Base-by-base conservation (phyloP, 2,113 vertebrate genomes). In the Conger conger region DNA sequence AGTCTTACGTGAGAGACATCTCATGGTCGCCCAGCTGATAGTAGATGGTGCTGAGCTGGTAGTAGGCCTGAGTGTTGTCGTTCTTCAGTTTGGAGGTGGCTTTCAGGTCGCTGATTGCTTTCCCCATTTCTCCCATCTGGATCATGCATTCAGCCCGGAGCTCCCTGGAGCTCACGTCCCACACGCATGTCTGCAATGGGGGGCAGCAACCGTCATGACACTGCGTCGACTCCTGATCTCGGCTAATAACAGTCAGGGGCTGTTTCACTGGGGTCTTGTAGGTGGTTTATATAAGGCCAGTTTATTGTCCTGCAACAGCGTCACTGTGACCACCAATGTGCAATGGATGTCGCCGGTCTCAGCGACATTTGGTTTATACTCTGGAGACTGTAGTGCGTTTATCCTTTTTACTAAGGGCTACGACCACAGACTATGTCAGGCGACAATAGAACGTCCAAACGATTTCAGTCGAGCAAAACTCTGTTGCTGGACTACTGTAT, bases 51-150 rank as follows among this genome's bases (percentile, higher is more conserved):
- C 97, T 99, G 93, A 99, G 97, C 92, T 96, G 97, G 94, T 97
- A 98, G 92, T 97, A 99, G 30, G 97, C 98, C 92, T 96, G 95
- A 0, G 98, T 99, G 84, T 99, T 99, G 93, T 98, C 98, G n/a
- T 86, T 98, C 93, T 96, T 98, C 89, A 99, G 90, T 91, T 99
- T 99, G 81, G 98, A 97, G 53, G 97, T 91, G 79, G 97, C 97
- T 95, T 98, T 99, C 77, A 99, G 95, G 95, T 99, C 98, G 88
- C 94, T 96, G 93, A 99, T 96, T 76, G 98, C 97, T 93, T 98
- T 99, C 84, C 97, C 95, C 91, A 96, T 96, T 84, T 99, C 97
- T 1, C 96, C 97, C 94, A 97, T 94, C 89, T 95, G 94, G 93
- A 99, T 96, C 15, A 96, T 98, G 91, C 97, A 99, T 83, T 99